Base-by-base conservation (phyloP, 2,888 invertebrate species). In the Leptopilina myrica region DNA sequence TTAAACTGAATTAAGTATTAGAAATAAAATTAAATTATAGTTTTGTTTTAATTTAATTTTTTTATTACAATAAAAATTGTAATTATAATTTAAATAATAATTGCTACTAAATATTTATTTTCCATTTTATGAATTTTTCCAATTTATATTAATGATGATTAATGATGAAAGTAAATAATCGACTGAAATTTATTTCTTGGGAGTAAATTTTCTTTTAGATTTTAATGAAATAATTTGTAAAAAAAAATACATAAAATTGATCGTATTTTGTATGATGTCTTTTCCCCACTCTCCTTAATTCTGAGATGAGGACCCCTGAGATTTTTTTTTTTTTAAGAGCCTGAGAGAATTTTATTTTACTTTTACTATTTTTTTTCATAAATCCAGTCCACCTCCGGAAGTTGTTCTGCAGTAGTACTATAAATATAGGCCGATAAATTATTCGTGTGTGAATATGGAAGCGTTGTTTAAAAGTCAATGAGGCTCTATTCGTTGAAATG, bases 301-400 rank as follows among this genome's bases (percentile, higher is more conserved):
- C n/a, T n/a, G 46, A 7, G 46, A 46, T 43, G 33, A 15, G 15
- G 26, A 15, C 53, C 20, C 33, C 69, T 33, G 56, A 73, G 33
- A 73, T 43, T 43, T 49, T 59, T 73, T 43, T 43, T 49, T 59
- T 73, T n/a, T 9, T 15, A 73, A 56, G 40, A 73, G 56, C 56
- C 40, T n/a, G n/a, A 9, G 40, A 62, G 33, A 33, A 4, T 33
- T 33, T 33, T 33, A 33, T 33, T 33, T 59, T 73, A 12, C 2
- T 49, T 49, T 49, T 49, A n/a, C n/a, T n/a, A 11, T 43, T 43
- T 43, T 43, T 43, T 43, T 53, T 66, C 8, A 73, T 73, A n/a
- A 73, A 56, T 73, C 40, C 73, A 73, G 73, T 73, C 73, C 73
- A 73, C 73, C 73, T 73, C 73, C 73, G 15, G 56, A 56, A 73